Percentiles rank a stretch among this genome's conserved stretches.
These are phyloP conservation scores for Schizopygopsis malacanthus DNA, from an alignment of 2,797 vertebrate genomes.

Conservation along the genomic window DNA sequence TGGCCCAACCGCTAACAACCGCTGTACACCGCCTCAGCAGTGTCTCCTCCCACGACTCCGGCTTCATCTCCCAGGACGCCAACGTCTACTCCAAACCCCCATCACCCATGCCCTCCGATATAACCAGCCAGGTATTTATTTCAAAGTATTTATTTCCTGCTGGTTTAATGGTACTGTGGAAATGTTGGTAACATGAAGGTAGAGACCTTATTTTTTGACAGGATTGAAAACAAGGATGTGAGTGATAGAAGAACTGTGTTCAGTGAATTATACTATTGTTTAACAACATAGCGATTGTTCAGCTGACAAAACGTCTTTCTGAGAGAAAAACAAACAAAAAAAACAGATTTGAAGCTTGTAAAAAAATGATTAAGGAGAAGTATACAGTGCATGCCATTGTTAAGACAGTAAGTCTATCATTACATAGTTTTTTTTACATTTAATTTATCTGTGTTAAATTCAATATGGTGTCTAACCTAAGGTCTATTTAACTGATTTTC, in stretches of 20 bases:
- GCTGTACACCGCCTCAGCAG: constrained; percentile 93
- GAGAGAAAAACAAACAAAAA: too few species aligned
- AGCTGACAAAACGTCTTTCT: too few species aligned
- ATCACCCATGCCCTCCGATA: constrained; percentile 97
- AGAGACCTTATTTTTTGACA: neutral
- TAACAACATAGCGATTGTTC: neutral
- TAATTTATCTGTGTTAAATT: too few species aligned
- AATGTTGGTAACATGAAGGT: neutral
- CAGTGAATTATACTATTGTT: neutral
- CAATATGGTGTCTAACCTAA: too few species aligned
- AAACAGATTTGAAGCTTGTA: too few species aligned
- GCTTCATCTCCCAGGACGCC: constrained; percentile 96
- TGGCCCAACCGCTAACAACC: constrained; percentile 83
- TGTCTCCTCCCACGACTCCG: constrained; percentile 95
- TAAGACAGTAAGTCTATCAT: too few species aligned
- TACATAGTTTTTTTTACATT: too few species aligned
- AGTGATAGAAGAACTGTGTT: neutral
- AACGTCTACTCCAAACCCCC: constrained; percentile 94
- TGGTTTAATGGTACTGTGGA: neutral
- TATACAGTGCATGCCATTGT: neutral
- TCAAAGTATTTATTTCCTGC: neutral
- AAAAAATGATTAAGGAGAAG: too few species aligned
- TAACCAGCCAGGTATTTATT: constrained; percentile 90
- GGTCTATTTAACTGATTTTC: neutral
- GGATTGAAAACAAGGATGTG: neutral